Evolutionary conservation across 1,140 invertebrate genomes (phyloP), one percentile per base, ranked within the genome.

Genomic region (Polypedilum vanderplanki): DNA sequence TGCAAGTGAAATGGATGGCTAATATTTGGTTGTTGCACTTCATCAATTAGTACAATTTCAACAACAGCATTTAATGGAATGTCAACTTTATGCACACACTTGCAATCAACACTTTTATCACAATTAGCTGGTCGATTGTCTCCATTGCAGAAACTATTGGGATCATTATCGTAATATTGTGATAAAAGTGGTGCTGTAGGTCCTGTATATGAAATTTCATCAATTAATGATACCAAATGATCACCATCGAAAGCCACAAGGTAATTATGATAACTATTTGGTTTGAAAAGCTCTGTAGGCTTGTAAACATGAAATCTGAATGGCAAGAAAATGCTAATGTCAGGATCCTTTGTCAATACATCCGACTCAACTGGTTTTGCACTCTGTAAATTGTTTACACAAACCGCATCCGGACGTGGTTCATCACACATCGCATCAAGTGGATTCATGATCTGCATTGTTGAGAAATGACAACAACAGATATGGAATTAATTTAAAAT

Each of bases 1-100:
- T 96, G 94, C 77, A 96, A 87, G 85, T 96, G 94, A 88, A 96
- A 94, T 10, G 93, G 93, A 87, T 96, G 93, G 79, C 92, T 94
- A 77, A 94, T 83, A 83, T 94, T 94, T n/a, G 90, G 91, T 80
- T 93, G 91, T 90, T 93, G 92, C 76, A 93, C 92, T 90, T 91
- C 90, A 81, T 94, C 92, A 76, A 93, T 90, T 15, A 94, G 82
- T 75, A 93, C 88, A 75, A 94, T 86, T 85, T 94, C 92, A 1
- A 93, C 91, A 76, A 93, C 85, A 75, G 91, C 89, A 81, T 92
- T 91, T 2, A 93, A 83, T 15, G 91, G 88, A 76, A 94, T 90
- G 80, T 92, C 89, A 1, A 93, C 87, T 80, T 91, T 90, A 81
- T 94, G 91, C 0, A 90, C 90, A 80, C 93, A 92, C 87, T 91